Evolutionary conservation across 2,797 vertebrate genomes (phyloP).

Genomic region (Atherinosoma microstoma): DNA sequence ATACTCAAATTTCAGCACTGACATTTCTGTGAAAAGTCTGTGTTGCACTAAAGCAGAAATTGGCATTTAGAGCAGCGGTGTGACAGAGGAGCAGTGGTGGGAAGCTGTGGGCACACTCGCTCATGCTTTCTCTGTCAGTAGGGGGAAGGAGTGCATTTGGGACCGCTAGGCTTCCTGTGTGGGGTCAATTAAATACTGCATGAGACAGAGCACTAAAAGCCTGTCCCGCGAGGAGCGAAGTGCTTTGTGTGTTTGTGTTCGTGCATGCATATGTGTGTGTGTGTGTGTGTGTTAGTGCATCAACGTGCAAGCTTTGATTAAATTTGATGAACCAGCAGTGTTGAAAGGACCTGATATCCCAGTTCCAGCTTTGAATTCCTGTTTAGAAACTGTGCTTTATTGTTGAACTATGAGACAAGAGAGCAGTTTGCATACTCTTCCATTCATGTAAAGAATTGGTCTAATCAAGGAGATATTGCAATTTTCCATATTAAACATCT

Average conservation of each 20-base stretch:
- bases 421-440: constrained; percentile 3
- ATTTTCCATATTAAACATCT: constrained; percentile 6
- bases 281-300: constrained; percentile 59
- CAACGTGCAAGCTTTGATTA: constrained; percentile 82
- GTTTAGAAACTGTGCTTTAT: constrained; percentile 16
- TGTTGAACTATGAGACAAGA: constrained; percentile 6
- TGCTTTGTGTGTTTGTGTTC: constrained; percentile 75
- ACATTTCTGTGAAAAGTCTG: constrained; percentile 53
- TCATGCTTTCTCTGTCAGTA: constrained; percentile 67
- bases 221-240: constrained; percentile 81
- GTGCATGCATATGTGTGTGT: no score
- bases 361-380: constrained; percentile 47
- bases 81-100: constrained; percentile 59
- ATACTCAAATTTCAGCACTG: constrained; percentile 30
- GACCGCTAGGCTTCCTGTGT: constrained; percentile 86
- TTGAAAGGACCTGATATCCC: constrained; percentile 66
- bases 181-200: constrained; percentile 90
- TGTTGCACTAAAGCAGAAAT: constrained; percentile 65
- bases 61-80: constrained; percentile 64
- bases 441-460: constrained; percentile 7
- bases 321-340: constrained; percentile 84
- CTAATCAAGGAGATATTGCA: constrained; percentile 29
- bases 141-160: constrained; percentile 82
- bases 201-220: constrained; percentile 90
- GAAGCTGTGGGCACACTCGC: constrained; percentile 67